Conservation (phyloP, 2,888 invertebrate genomes). For the Synergus japonicus region DNA sequence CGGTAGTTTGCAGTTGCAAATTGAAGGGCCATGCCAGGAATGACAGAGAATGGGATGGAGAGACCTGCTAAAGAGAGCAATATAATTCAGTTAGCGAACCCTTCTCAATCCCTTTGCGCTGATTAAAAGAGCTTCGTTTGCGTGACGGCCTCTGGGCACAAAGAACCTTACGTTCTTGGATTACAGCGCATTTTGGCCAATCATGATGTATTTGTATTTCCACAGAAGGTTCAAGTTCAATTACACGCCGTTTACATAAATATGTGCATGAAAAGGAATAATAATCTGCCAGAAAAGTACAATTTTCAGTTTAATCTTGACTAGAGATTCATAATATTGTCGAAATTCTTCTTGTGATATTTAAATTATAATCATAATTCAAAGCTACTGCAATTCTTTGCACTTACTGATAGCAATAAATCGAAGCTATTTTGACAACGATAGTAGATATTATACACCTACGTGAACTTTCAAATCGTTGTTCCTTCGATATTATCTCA, state of each 20-base stretch:
- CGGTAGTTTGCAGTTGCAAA: constrained; percentile 37
- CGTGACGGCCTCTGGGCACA: constrained; percentile 22
- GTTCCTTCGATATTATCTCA: constrained; percentile 6
- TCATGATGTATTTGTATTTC: constrained; percentile 6
- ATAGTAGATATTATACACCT: not conserved
- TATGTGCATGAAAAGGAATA: not conserved
- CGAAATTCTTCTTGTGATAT: not conserved
- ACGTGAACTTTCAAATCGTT: constrained; percentile 18
- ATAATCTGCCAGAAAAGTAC: not conserved
- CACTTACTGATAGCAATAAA: not conserved
- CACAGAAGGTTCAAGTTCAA: not conserved
- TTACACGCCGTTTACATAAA: not conserved
- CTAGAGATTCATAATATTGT: too few species aligned
- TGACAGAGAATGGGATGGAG: constrained; percentile 36
- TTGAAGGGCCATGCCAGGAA: constrained; percentile 28
- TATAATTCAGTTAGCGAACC: constrained; percentile 40
- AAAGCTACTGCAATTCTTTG: not conserved
- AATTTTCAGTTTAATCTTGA: not conserved
- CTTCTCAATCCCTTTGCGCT: constrained; percentile 33
- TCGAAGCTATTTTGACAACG: not conserved
- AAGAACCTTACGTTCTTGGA: constrained; percentile 24
- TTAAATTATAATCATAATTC: not conserved
- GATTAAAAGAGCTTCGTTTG: constrained; percentile 34
- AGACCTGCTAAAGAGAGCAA: constrained; percentile 35
- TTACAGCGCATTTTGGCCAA: not conserved